Evolutionary conservation across 2,888 invertebrate genomes (phyloP), one percentile per base, ranked within the genome.

Genomic region (Epistrophella euchroma): DNA sequence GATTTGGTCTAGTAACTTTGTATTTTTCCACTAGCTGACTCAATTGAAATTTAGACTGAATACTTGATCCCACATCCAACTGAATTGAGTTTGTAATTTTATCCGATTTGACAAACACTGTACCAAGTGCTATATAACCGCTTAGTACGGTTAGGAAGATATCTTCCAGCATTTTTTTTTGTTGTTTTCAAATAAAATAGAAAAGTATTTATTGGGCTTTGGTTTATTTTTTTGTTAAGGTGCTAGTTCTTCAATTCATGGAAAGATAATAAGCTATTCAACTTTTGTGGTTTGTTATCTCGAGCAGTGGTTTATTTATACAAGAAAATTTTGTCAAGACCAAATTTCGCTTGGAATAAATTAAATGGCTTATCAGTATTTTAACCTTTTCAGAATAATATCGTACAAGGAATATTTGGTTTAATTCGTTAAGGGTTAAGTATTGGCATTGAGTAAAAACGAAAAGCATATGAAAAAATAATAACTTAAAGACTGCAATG

Each of bases 1-100:
- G 96, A 89, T 96, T 96, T 87, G 94, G 92, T 11, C 43, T 64
- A 15, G 6, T 5, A 28, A 47, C 19, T 58, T 15, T 19, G 0
- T 37, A 22, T 11, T 58, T 35, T 13, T 45, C 35, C 4, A 35
- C 22, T 2, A 45, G 5, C 9, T 17, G 6, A 4, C 40, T 52
- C 13, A 22, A 40, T 17, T 60, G 15, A 7, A 22, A 2, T 0
- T 55, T 52, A 25, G 43, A 6, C 43, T 80, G 43, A 25, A 47
- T 66, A 9, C 22, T 74, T 13, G 50, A 45, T 52, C 2, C 13
- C 0, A 60, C 1, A 32, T 43, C 45, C 2, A 73, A 50, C 25
- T 28, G 17, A 40, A 22, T 50, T 9, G 50, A 47, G 32, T 58
- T 52, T 15, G 37, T 9, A 6, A 55, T 13, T 11, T 17, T 43